Base-by-base conservation (phyloP, 1,140 invertebrate genomes). In the Drosophila repleta region DNA sequence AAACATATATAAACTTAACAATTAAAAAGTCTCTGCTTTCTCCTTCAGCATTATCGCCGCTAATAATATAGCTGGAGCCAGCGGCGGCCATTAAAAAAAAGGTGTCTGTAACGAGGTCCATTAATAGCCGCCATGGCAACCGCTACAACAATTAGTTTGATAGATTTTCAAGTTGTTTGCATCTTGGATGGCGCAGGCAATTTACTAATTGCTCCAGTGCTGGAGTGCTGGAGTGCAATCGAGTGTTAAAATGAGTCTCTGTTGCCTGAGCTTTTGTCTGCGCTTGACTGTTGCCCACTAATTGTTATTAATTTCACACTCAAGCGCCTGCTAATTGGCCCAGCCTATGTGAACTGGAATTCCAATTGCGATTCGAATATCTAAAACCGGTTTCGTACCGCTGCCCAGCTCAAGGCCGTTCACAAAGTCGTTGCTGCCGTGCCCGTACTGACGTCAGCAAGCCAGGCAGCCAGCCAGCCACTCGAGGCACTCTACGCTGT, bases 271-370 rank as follows among this genome's bases (percentile, higher is more conserved):
- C 6, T 1, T 41, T 41, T 35, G 11, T 7, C 10, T 45, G 8
- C 29, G 18, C 53, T 56, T 46, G 57, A 5, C 43, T 41, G 35
- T n/a, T 15, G 21, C n/a, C 68, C 48, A 48, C 55, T 67, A 72
- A 72, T 67, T 72, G 69, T 53, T 67, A 72, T 67, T 87, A 81
- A 87, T 85, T 81, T 85, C 82, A 87, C 82, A 84, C 77, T 73
- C 58, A 70, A 58, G 48, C 77, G 80, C 74, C 70, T 76, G 74
- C 69, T 74, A 76, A 84, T 85, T 80, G 76, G 55, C 55, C 55
- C n/a, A 48, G 63, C 63, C 63, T 41, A 48, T 17, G 7, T 15
- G 39, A 57, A 26, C 15, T 41, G 32, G 35, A 10, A 39, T 39
- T 52, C 15, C 46, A 58, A 46, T 58, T 71, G 45, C 20, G 26